Evolutionary conservation across 1,140 invertebrate genomes (phyloP).

Genomic region (Radopholus similis): DNA sequence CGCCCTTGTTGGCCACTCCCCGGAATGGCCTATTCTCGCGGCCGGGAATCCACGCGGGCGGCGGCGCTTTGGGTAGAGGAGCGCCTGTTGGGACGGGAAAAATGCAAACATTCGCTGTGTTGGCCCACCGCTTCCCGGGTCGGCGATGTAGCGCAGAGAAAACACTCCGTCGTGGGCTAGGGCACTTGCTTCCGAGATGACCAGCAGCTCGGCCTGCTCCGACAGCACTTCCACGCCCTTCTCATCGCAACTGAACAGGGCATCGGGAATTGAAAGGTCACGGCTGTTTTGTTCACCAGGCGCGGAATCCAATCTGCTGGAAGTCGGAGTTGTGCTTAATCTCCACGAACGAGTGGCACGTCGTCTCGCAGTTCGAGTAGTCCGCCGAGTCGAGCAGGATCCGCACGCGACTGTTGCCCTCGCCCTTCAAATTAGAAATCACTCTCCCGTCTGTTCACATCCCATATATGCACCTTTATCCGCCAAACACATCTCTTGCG

Average conservation of each 20-base stretch:
- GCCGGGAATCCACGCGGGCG: slow-evolving; percentile 58
- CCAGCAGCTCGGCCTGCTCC: slow-evolving; percentile 49
- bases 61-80: slow-evolving; percentile 54
- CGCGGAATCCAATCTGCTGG: slow-evolving; percentile 58
- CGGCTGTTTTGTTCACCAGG: too few relatives aligned
- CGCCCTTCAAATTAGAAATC: slow-evolving; percentile 14
- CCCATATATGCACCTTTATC: slow-evolving; percentile 35
- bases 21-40: slow-evolving; percentile 55
- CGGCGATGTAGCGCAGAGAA: slow-evolving; percentile 47
- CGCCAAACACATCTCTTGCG: slow-evolving; percentile 45
- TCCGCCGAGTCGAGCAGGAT: slow-evolving; percentile 49
- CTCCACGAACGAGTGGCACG: slow-evolving; percentile 55
- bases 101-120: background rate
- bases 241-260: slow-evolving; percentile 50
- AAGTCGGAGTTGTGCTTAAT: slow-evolving; percentile 59
- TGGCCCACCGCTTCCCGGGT: slow-evolving; percentile 12
- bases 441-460: background rate
- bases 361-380: slow-evolving; percentile 50
- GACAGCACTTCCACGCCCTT: slow-evolving; percentile 54
- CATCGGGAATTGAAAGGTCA: slow-evolving; percentile 24
- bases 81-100: slow-evolving; percentile 22
- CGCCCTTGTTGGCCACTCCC: slow-evolving; percentile 43
- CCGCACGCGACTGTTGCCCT: slow-evolving; percentile 45
- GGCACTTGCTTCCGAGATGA: slow-evolving; percentile 30
- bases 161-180: slow-evolving; percentile 37